Percentiles rank a stretch among this genome's conserved stretches.
Conservation (phyloP, 2,797 vertebrate species). For the Falco biarmicus region DNA sequence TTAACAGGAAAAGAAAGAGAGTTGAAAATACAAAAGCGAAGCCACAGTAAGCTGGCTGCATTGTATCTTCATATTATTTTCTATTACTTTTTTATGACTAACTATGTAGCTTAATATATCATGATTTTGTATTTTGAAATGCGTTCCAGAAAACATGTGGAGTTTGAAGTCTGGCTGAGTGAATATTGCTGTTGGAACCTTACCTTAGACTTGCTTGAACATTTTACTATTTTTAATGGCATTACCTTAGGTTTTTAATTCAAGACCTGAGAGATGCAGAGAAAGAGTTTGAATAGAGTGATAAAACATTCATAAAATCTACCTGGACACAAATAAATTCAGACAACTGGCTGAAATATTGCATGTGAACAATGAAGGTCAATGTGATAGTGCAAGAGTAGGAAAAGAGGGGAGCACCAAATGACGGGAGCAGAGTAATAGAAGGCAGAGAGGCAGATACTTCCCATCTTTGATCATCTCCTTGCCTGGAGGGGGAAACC, state of each 20-base stretch:
- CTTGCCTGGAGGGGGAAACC: neutral
- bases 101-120: conserved; percentile 4
- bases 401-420: neutral
- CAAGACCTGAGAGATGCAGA: neutral
- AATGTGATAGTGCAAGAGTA: neutral
- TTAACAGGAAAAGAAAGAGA: neutral
- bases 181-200: conserved; percentile 55
- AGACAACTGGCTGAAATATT: neutral
- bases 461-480: neutral
- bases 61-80: conserved; percentile 16
- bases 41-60: neutral
- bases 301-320: conserved; percentile 15
- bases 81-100: conserved; percentile 1
- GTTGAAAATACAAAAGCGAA: neutral
- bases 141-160: conserved; percentile 15
- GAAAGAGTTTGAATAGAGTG: neutral
- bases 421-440: neutral
- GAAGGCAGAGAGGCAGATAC: neutral
- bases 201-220: conserved; percentile 4
- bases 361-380: neutral
- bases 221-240: conserved; percentile 24
- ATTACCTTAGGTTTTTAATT: conserved; percentile 9
- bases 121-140: conserved; percentile 22
- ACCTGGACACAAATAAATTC: neutral
- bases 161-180: conserved; percentile 18